Conservation (phyloP, 1,140 invertebrate species). For the Rhyacophila brunnea region DNA sequence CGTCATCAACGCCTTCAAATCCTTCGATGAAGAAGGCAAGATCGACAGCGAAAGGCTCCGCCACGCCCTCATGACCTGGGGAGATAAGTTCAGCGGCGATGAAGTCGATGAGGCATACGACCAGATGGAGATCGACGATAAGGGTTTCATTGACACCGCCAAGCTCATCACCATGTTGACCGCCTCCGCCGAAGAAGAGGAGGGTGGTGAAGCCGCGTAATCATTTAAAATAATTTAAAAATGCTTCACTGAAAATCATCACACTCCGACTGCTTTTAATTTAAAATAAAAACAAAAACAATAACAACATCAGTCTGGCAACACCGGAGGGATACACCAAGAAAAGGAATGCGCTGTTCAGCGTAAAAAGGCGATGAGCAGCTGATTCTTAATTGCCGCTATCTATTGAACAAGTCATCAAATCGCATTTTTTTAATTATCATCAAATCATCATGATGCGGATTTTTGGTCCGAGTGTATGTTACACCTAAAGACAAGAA, state of each 20-base stretch:
- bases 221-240: slow-evolving; percentile 10
- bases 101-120: slow-evolving; percentile 95
- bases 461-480: slow-evolving; percentile 8
- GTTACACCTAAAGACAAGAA: slow-evolving; percentile 26
- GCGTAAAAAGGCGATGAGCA: neutral
- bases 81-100: slow-evolving; percentile 91
- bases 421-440: slow-evolving; percentile 20
- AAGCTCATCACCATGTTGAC: slow-evolving; percentile 86
- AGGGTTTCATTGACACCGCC: slow-evolving; percentile 88
- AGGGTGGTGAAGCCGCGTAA: slow-evolving; percentile 64
- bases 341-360: neutral
- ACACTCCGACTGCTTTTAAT: neutral
- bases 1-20: slow-evolving; percentile 91
- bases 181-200: slow-evolving; percentile 74
- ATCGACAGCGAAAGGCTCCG: slow-evolving; percentile 89
- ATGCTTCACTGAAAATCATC: slow-evolving; percentile 13
- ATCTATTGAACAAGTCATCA: slow-evolving; percentile 6
- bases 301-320: slow-evolving; percentile 5
- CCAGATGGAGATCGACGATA: slow-evolving; percentile 91
- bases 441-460: slow-evolving; percentile 16
- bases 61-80: slow-evolving; percentile 92
- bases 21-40: slow-evolving; percentile 89
- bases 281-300: neutral
- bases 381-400: neutral
- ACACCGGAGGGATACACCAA: slow-evolving; percentile 13